Base-by-base conservation (phyloP, 1,140 invertebrate species). In the Schlechtendalia chinensis region DNA sequence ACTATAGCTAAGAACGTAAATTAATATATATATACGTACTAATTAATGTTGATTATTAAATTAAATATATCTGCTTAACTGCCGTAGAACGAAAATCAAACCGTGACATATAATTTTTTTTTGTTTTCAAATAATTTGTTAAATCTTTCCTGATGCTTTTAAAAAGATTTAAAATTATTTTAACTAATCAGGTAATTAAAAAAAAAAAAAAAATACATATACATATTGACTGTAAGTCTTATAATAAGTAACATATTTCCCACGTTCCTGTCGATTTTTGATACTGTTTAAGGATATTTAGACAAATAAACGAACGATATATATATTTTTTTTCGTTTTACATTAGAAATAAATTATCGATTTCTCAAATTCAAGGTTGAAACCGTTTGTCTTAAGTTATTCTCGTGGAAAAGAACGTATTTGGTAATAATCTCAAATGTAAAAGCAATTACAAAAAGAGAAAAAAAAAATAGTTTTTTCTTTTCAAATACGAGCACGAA, bases 101-200 rank as follows among this genome's bases (percentile, higher is more conserved):
- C 16, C 12, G 4, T n/a, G 54, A 56, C 19, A 56, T 56, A 8
- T 56, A 22, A 22, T 56, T 56, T 22, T n/a, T 56, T 50, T 6
- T 56, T 56, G n/a, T 56, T 56, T 22, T n/a, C 6, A 56, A 56
- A 56, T n/a, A 56, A 56, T 56, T 56, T 56, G 54, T 56, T 54
- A 56, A 56, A 56, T 56, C 19, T 56, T 8, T 56, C 8, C 19
- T 56, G 19, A 56, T n/a, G 19, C 2, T n/a, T 56, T 56, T n/a
- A n/a, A 22, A 56, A 56, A 56, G 19, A 56, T 22, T 56, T 56
- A 3, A n/a, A 56, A n/a, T 56, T 56, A 56, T 56, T 22, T 56
- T 8, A 56, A 22, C 19, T 10, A 56, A n/a, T n/a, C 19, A n/a
- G 54, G 6, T n/a, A 56, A 56, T 56, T 22, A 56, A 56, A 56